Conservation (phyloP, 2,888 invertebrate species). For the Abrostola tripartita region DNA sequence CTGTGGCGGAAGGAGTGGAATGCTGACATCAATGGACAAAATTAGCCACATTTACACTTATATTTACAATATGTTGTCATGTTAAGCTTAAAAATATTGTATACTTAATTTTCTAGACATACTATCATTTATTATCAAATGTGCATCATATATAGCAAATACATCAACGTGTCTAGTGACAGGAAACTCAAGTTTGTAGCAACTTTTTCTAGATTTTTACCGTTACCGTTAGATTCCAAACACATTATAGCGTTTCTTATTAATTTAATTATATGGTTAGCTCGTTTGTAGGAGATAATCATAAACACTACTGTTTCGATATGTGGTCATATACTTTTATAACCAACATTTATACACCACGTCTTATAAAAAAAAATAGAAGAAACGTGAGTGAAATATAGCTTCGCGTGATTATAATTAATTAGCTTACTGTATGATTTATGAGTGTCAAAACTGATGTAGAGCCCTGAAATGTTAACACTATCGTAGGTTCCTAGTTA, state of each 20-base stretch:
- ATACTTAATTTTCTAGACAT: constrained; percentile 19
- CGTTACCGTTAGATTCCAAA: constrained; percentile 26
- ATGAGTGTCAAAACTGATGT: too few relatives aligned
- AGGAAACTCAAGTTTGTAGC: constrained; percentile 18
- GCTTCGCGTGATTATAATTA: background rate
- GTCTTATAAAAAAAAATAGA: background rate
- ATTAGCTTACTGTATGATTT: too few relatives aligned
- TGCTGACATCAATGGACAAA: constrained; percentile 41
- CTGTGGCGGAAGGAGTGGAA: constrained; percentile 27
- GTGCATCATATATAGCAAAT: constrained; percentile 16
- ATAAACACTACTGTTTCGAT: background rate
- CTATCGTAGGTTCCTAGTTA: too few relatives aligned
- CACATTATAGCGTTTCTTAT: background rate
- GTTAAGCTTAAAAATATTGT: constrained; percentile 22
- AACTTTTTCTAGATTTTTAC: constrained; percentile 11
- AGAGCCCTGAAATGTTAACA: too few relatives aligned
- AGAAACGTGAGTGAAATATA: background rate
- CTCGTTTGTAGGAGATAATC: constrained; percentile 1
- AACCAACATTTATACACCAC: background rate
- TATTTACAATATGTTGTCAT: constrained; percentile 10
- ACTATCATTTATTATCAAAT: constrained; percentile 28
- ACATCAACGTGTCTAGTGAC: constrained; percentile 23
- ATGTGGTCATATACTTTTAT: constrained; percentile 1
- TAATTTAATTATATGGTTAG: constrained; percentile 1
- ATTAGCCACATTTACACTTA: constrained; percentile 41